phyloP scores from a whole-genome alignment of 1,140 invertebrate species.

The Anoplolepis gracilipes region DNA sequence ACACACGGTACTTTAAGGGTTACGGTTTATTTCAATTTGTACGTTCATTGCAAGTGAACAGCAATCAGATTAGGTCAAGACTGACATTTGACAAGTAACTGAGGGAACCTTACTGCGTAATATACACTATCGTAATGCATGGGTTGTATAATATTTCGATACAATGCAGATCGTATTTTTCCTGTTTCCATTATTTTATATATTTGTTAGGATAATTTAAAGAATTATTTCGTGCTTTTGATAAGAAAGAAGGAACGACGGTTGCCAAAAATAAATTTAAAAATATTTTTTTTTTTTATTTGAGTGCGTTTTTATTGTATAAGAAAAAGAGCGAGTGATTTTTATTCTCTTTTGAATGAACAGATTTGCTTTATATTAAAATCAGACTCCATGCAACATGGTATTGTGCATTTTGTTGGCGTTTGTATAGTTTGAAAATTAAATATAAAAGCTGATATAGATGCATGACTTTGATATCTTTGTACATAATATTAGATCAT shows the following conservation, averaged over 20 bases:
- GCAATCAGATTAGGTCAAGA: slow-evolving; percentile 75
- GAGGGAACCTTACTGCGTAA: slow-evolving; percentile 54
- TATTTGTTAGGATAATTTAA: background rate
- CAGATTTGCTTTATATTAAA: background rate
- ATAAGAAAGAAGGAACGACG: background rate
- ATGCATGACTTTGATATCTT: slow-evolving; percentile 53
- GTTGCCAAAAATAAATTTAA: background rate
- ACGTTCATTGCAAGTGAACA: slow-evolving; percentile 37
- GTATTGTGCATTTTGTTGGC: slow-evolving; percentile 4
- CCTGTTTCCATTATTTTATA: background rate
- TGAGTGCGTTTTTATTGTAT: background rate
- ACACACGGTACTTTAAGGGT: slow-evolving; percentile 24
- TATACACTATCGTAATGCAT: slow-evolving; percentile 68
- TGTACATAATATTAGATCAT: slow-evolving; percentile 68
- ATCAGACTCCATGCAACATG: background rate
- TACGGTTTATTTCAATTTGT: slow-evolving; percentile 43
- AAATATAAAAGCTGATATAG: slow-evolving; percentile 22
- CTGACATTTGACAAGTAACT: slow-evolving; percentile 66
- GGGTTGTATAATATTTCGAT: slow-evolving; percentile 50
- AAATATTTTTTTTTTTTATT: background rate
- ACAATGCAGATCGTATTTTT: background rate
- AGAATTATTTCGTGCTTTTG: background rate
- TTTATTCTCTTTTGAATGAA: background rate
- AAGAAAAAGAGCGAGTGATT: background rate
- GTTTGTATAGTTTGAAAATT: background rate